Conservation (phyloP, 2,113 vertebrate species). For the Zapus hudsonius region DNA sequence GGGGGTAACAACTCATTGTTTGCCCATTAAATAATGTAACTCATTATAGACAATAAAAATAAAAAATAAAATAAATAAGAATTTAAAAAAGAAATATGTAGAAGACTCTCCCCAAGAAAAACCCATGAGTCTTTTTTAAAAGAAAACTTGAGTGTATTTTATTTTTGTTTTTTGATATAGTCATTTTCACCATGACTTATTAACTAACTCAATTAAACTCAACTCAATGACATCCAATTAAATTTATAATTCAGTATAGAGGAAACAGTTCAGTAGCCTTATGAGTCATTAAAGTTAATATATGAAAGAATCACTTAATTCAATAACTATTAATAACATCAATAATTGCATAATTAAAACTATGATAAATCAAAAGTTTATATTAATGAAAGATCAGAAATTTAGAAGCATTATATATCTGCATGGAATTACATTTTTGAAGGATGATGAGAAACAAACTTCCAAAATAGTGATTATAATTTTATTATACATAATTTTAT, state of each 20-base stretch:
- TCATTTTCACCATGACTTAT: background rate
- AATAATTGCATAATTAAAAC: background rate
- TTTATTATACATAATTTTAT: too few relatives aligned
- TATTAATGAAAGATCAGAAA: background rate
- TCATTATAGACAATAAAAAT: too few relatives aligned
- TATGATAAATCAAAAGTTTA: background rate
- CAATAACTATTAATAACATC: background rate
- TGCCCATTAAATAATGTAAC: too few relatives aligned
- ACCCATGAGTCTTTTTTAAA: conserved; percentile 26
- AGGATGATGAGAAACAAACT: background rate
- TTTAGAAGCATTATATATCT: background rate
- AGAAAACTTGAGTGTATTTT: conserved; percentile 33
- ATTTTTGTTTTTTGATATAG: conserved; percentile 5
- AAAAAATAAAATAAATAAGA: too few relatives aligned
- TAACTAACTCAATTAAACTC: conserved; percentile 3
- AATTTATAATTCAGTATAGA: background rate
- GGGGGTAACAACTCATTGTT: too few relatives aligned
- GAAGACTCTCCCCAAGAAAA: background rate
- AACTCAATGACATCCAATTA: conserved; percentile 27
- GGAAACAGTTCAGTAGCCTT: conserved; percentile 8
- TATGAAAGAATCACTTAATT: background rate
- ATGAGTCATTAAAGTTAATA: conserved; percentile 25
- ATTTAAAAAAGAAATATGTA: conserved; percentile 17
- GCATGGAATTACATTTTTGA: background rate
- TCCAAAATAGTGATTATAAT: background rate